Percentiles rank a stretch among this genome's conserved stretches.
Conservation (phyloP, 2,888 invertebrate species). For the Rhagium mordax region DNA sequence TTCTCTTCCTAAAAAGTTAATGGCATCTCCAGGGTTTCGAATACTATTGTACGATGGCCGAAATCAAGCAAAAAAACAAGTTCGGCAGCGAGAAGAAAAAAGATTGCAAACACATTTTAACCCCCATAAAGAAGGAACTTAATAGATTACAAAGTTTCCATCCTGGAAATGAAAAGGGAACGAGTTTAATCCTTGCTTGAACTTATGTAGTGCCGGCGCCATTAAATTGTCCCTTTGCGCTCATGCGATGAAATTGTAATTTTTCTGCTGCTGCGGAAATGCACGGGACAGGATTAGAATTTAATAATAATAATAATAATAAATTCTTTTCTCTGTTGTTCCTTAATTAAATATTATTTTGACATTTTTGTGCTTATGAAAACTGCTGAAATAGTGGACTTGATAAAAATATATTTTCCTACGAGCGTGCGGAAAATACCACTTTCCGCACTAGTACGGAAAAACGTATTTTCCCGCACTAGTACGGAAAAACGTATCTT, state of each 20-base stretch:
- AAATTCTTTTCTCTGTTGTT: no score
- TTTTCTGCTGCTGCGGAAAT: background rate
- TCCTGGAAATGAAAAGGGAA: conserved; percentile 20
- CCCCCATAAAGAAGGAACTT: conserved; percentile 30
- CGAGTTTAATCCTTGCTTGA: conserved; percentile 33
- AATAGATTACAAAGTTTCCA: conserved; percentile 41
- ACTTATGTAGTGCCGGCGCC: background rate
- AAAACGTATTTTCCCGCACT: no score
- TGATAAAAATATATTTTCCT: no score
- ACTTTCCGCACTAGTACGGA: no score
- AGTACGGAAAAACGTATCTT: no score
- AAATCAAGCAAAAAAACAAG: conserved; percentile 30
- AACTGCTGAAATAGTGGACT: no score
- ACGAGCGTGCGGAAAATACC: no score
- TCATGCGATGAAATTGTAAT: background rate
- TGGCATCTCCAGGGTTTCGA: conserved; percentile 39
- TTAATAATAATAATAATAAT: no score
- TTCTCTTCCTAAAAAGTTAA: conserved; percentile 40
- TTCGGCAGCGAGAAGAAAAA: conserved; percentile 20
- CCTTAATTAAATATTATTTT: no score
- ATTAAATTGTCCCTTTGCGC: background rate
- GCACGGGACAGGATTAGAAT: no score
- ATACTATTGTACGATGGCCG: conserved; percentile 29
- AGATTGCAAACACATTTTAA: conserved; percentile 38
- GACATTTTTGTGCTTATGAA: background rate